These are phyloP conservation scores for Centropyge bicolor DNA, from an alignment of 2,797 vertebrate species.

Conservation along the genomic window DNA sequence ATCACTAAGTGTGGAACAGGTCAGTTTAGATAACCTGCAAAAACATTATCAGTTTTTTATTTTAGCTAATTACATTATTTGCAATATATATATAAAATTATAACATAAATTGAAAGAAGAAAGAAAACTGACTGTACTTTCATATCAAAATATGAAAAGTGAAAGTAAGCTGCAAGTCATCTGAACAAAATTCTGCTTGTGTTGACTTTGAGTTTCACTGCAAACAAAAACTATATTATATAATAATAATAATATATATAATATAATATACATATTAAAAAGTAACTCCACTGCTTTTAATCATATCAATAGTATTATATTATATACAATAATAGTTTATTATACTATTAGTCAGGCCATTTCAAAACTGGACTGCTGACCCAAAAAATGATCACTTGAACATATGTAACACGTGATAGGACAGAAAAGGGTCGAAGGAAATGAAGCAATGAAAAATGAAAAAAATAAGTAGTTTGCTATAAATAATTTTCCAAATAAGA, in stretches of 20 bases:
- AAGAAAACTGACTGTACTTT: neutral
- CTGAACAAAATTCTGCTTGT: neutral
- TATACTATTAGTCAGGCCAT: neutral
- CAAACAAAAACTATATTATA: neutral
- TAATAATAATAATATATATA: no score
- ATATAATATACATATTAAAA: neutral
- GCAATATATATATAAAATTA: neutral
- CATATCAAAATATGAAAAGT: neutral
- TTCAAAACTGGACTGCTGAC: neutral
- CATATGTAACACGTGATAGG: no score
- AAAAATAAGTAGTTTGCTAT: neutral
- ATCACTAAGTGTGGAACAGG: neutral
- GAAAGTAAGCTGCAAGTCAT: neutral
- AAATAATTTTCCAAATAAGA: neutral
- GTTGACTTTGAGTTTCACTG: neutral
- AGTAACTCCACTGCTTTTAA: neutral
- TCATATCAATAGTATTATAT: neutral
- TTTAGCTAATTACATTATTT: neutral
- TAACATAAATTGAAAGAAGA: neutral
- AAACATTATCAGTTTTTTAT: neutral
- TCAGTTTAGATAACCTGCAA: neutral
- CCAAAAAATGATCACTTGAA: neutral
- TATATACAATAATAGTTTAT: no score
- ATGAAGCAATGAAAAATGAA: neutral
- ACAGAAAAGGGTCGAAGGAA: no score